Evolutionary conservation across 2,113 vertebrate species (phyloP), one percentile per base, ranked within the genome.

Genomic region (Brachypodius melanocephalos): DNA sequence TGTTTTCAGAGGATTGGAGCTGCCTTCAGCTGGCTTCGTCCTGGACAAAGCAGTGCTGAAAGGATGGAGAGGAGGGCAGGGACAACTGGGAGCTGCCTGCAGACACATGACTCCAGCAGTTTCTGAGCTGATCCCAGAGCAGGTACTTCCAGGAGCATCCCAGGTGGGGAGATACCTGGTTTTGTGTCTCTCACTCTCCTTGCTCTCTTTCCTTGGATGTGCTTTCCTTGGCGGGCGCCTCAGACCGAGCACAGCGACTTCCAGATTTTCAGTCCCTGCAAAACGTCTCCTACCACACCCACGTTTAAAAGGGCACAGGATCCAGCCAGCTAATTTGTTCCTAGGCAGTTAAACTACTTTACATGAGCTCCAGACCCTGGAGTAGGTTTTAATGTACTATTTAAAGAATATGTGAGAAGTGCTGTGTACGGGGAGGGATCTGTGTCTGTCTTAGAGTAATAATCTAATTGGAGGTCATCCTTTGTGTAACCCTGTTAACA

Each of bases 301-400:
- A 80, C 25, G 0, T 55, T 88, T 79, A 74, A 93, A 94, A 95
- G 79, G 75, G 75, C 6, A 3, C 67, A 73, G 78, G 42, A 91
- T 95, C 77, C 84, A 94, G 66, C 76, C 94, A 89, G 84, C 78
- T 94, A 34, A 91, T 95, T 96, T 85, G 51, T 96, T 97, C 88
- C 89, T 94, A 59, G 88, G 55, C 36, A 34, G 81, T 74, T 94
- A 91, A 91, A 77, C 15, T 80, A 20, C 67, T 90, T 80, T 29
- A 67, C 26, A 14, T 2, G 49, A 75, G 75, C 42, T 76, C 36
- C 88, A 91, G 71, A 88, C 34, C 28, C n/a, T 0, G 31, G 48
- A 55, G 59, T 48, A 73, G 63, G 31, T 55, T 55, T 89, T 80
- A 36, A 43, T 5, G 21, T 51, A 5, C 71, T 89, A 45, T 88